phyloP scores from a whole-genome alignment of 2,888 invertebrate genomes.

The Entomobrya proxima region DNA sequence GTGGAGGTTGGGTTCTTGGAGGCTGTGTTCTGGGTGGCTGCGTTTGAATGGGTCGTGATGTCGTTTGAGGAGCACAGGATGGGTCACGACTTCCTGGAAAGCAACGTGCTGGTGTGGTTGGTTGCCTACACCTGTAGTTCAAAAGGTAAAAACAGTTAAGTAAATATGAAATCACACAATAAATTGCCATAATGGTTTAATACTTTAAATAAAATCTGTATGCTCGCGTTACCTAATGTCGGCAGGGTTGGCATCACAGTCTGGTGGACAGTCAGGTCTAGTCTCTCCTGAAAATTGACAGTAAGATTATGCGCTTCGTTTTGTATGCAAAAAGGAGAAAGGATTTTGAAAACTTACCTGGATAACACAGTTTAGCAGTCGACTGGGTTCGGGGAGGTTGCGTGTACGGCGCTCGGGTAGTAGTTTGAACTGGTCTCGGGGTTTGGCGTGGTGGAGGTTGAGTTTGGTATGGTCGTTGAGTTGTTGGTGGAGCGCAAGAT shows the following conservation, averaged over 20 bases:
- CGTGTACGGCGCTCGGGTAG: background rate
- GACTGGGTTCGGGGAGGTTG: conserved; percentile 21
- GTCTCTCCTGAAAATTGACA: conserved; percentile 1
- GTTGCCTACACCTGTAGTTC: background rate
- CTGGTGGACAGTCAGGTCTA: conserved; percentile 75
- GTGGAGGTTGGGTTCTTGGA: background rate
- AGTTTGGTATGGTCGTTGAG: no score
- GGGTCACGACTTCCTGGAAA: conserved; percentile 16
- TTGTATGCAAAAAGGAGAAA: no score
- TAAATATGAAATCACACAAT: no score
- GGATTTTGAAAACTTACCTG: conserved; percentile 64
- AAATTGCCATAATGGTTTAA: no score
- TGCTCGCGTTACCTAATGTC: conserved; percentile 72
- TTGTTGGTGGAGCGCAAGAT: background rate
- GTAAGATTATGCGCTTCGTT: background rate
- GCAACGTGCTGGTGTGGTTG: background rate
- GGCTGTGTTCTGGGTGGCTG: conserved; percentile 12
- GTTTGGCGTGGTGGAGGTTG: background rate
- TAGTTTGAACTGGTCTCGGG: background rate
- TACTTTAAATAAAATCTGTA: no score
- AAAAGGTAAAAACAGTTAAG: no score
- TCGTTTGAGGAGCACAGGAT: conserved; percentile 42
- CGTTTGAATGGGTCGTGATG: background rate
- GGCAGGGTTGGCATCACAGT: conserved; percentile 76
- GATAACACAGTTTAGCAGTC: conserved; percentile 61